A percentile compares a stretch with the other conserved stretches of the same genome.
Evolutionary conservation across 2,797 vertebrate genomes (phyloP).

Genomic region (Gila robusta): DNA sequence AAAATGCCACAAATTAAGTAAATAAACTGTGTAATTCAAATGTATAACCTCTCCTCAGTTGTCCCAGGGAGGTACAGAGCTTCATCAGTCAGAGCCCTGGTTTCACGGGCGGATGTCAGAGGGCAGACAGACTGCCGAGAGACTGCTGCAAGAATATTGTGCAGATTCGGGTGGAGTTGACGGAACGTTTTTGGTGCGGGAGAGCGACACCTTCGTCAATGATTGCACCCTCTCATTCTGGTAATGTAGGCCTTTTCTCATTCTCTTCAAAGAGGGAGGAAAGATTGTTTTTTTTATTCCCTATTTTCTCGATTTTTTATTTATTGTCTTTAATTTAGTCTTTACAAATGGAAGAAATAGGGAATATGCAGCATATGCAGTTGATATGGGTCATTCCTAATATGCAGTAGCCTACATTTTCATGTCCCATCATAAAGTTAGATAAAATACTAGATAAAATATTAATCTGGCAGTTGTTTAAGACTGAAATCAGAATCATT

Average conservation of each 20-base stretch:
- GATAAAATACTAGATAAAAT: not conserved
- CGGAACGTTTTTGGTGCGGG: conserved; percentile 92
- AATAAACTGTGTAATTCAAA: not conserved
- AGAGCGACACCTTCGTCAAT: conserved; percentile 85
- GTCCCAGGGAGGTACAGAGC: conserved; percentile 72
- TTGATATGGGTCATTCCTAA: not conserved
- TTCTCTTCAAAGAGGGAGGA: not conserved
- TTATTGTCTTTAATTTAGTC: not conserved
- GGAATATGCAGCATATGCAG: not conserved
- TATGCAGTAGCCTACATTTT: not conserved
- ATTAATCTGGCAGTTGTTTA: not conserved
- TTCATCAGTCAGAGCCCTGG: conserved; percentile 89
- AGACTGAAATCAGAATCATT: not conserved
- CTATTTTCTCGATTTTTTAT: not conserved
- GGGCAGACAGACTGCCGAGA: conserved; percentile 87
- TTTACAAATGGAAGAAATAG: not conserved
- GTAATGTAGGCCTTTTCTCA: conserved; percentile 70
- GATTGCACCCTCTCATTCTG: conserved; percentile 95
- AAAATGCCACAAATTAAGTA: not conserved
- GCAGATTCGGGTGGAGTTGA: conserved; percentile 86
- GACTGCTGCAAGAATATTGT: conserved; percentile 90
- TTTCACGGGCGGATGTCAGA: conserved; percentile 90
- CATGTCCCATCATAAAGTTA: not conserved
- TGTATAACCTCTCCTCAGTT: not conserved
- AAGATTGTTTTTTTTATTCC: not conserved